Percentiles rank a stretch among this genome's conserved stretches.
phyloP scores from a whole-genome alignment of 2,888 invertebrate species.

The Tachina grossa region DNA sequence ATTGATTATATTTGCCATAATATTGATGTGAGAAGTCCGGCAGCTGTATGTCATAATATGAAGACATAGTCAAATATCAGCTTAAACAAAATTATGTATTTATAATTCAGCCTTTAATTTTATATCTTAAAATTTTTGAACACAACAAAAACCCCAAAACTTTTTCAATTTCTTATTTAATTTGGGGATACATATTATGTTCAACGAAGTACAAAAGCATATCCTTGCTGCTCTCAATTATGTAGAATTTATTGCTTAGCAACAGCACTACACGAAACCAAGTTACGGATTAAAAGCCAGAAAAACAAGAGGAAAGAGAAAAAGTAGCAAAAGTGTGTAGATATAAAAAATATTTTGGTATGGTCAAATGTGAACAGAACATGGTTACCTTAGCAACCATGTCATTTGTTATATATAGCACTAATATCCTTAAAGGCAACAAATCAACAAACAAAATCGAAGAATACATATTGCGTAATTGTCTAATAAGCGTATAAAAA shows the following conservation, averaged over 20 bases:
- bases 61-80: too few species aligned
- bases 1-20: too few species aligned
- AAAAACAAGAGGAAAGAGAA: constrained; percentile 5
- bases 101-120: too few species aligned
- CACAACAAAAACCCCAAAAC: too few species aligned
- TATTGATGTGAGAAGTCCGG: too few species aligned
- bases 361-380: constrained; percentile 20
- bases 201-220: too few species aligned
- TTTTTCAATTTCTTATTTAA: neutral
- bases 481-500: constrained; percentile 73
- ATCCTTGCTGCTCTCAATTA: too few species aligned
- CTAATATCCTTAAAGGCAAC: constrained; percentile 2
- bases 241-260: too few species aligned
- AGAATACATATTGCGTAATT: constrained; percentile 67
- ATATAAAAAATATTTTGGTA: neutral
- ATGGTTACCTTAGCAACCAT: neutral
- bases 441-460: neutral
- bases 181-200: too few species aligned
- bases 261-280: neutral
- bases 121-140: too few species aligned
- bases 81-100: too few species aligned
- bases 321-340: neutral
- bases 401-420: neutral
- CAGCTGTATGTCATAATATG: too few species aligned
- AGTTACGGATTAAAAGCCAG: neutral